Conservation (phyloP, 1,140 invertebrate genomes). For the Pissodes strobi region DNA sequence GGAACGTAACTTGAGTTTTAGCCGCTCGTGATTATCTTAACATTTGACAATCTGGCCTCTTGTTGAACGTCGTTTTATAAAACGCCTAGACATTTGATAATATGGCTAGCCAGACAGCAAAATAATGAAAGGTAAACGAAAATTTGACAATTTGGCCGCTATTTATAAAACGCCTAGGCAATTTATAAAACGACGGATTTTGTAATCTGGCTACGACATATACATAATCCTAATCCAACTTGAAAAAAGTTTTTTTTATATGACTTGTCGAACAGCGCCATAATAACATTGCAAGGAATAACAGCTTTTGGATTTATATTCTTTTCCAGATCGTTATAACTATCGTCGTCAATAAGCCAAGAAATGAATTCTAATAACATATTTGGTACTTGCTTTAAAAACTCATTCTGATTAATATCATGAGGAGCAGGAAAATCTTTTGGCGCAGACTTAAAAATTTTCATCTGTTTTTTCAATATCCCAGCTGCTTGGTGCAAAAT, state of each 20-base stretch:
- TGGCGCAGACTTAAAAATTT: neutral
- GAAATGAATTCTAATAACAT: neutral
- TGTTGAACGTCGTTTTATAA: too few species aligned
- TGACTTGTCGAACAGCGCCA: neutral
- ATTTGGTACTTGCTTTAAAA: neutral
- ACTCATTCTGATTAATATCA: neutral
- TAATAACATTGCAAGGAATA: neutral
- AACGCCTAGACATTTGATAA: too few species aligned
- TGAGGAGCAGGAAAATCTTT: neutral
- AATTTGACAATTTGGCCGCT: too few species aligned
- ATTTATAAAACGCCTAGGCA: too few species aligned
- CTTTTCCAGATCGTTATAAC: neutral
- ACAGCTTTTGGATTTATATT: neutral
- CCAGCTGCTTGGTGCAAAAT: conserved; percentile 2
- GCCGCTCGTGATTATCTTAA: too few species aligned
- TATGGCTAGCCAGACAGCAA: too few species aligned
- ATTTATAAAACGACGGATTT: too few species aligned
- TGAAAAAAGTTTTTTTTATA: conserved; percentile 17
- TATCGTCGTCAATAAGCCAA: conserved; percentile 1
- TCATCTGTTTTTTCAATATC: neutral
- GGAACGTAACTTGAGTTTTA: too few species aligned
- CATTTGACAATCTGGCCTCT: too few species aligned
- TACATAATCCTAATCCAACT: conserved; percentile 11
- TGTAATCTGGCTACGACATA: too few species aligned
- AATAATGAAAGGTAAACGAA: too few species aligned